Evolutionary conservation across 2,797 vertebrate species (phyloP).

Genomic region (Sarcophilus harrisii): DNA sequence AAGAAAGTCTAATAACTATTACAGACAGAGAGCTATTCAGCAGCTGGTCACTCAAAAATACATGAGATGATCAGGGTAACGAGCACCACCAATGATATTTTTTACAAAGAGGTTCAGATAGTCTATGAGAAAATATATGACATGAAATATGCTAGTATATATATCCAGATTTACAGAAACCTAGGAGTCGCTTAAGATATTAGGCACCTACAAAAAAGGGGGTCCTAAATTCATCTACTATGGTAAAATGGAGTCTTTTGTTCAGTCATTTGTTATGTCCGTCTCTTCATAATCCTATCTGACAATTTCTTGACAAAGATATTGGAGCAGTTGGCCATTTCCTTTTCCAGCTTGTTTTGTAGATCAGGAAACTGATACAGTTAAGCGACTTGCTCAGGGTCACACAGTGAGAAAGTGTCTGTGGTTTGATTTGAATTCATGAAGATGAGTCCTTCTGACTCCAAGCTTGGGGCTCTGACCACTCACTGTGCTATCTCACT

Average conservation of each 20-base stretch:
- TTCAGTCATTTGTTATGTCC: neutral
- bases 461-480: neutral
- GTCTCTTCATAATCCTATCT: neutral
- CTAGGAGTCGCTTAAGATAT: neutral
- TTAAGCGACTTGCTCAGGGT: neutral
- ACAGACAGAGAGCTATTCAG: neutral
- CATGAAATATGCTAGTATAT: neutral
- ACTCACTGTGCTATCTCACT: neutral
- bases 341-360: neutral
- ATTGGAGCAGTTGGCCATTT: neutral
- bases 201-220: neutral
- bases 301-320: neutral
- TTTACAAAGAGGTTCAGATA: neutral
- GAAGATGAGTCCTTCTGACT: neutral
- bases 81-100: neutral
- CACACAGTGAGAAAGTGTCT: neutral
- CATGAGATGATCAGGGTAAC: neutral
- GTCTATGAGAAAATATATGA: neutral
- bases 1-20: neutral
- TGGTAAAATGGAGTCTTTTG: neutral
- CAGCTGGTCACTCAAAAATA: neutral
- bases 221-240: neutral
- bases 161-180: neutral
- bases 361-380: neutral
- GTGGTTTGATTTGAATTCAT: neutral